Percentiles rank a stretch among this genome's conserved stretches.
Evolutionary conservation across 2,113 vertebrate genomes (phyloP).

Genomic region (Astur gentilis): DNA sequence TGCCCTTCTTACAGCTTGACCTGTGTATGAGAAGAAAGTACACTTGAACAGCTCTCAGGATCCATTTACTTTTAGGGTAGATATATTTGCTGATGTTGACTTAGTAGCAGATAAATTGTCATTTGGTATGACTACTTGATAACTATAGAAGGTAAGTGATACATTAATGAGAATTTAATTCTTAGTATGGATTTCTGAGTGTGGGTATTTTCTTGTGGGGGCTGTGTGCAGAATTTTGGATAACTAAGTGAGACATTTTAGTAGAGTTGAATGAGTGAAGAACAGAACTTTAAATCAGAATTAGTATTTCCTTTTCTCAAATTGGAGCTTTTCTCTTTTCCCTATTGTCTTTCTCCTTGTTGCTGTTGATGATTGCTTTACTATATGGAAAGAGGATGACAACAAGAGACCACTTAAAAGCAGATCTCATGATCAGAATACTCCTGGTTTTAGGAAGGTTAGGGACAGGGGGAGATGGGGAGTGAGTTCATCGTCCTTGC

Average conservation of each 20-base stretch:
- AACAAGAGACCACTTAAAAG: neutral
- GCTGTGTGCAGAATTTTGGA: neutral
- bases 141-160: neutral
- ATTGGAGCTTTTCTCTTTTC: neutral
- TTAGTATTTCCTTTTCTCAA: neutral
- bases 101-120: neutral
- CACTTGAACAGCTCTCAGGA: neutral
- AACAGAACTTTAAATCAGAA: neutral
- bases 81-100: neutral
- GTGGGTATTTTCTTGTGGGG: accelerated
- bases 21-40: neutral
- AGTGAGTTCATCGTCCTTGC: neutral
- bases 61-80: neutral
- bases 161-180: neutral
- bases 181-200: neutral
- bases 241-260: neutral
- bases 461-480: neutral
- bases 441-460: accelerated
- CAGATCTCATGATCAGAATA: neutral
- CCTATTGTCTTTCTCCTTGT: neutral
- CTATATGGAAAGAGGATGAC: neutral
- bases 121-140: neutral
- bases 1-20: neutral
- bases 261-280: neutral
- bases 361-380: neutral